Percentiles rank a stretch among this genome's conserved stretches.
Evolutionary conservation across 53 echinoderm and acorn worm species (phyloP).

Genomic region (Echinometra lucunter): DNA sequence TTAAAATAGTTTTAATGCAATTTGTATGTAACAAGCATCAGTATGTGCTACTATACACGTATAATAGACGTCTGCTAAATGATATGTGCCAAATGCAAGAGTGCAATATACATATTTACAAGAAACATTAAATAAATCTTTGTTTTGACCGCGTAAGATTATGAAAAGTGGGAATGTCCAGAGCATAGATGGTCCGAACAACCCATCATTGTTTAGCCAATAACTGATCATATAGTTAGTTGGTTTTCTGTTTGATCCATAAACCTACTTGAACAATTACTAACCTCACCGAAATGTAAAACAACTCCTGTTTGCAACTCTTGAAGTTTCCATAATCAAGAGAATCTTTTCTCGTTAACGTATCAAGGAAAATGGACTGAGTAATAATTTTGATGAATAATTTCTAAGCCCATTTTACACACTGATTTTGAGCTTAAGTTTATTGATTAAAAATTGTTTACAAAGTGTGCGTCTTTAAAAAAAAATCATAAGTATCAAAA

Average conservation of each 20-base stretch:
- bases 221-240: background rate
- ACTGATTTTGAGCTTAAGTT: no score
- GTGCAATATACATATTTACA: constrained; percentile 26
- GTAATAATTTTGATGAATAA: no score
- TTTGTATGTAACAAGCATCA: constrained; percentile 52
- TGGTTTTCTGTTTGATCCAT: background rate
- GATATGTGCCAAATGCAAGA: background rate
- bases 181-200: background rate
- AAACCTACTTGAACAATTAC: no score
- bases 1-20: constrained; percentile 62
- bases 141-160: background rate
- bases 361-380: no score
- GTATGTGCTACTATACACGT: background rate
- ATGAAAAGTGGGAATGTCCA: background rate
- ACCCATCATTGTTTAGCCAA: background rate
- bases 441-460: no score
- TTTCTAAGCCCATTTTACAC: no score
- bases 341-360: no score
- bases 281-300: no score
- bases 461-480: no score
- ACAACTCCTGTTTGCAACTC: no score
- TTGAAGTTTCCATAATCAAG: no score
- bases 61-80: constrained; percentile 45
- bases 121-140: background rate
- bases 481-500: no score